Base-by-base conservation (phyloP, 2,888 invertebrate species). In the Coelopa pilipes region DNA sequence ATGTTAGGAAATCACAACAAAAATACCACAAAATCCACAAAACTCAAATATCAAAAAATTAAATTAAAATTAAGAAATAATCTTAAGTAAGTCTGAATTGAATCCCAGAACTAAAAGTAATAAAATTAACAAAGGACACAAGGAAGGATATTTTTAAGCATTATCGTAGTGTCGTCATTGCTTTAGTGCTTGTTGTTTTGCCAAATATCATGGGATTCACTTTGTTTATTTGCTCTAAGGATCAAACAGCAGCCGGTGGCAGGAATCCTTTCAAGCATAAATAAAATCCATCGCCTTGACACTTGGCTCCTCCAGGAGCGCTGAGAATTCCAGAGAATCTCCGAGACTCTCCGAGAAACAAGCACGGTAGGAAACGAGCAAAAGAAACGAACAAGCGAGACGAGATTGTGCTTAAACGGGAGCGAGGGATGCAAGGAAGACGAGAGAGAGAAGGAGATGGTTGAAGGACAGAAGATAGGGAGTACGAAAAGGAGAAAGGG, bases 141-240 rank as follows among this genome's bases (percentile, higher is more conserved):
- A n/a, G n/a, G n/a, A n/a, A n/a, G n/a, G n/a, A 34, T 34, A 34
- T 34, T 34, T 34, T 34, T 34, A 34, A 34, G 7, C n/a, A n/a
- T n/a, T n/a, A n/a, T n/a, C n/a, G n/a, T n/a, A n/a, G n/a, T n/a
- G n/a, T n/a, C n/a, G n/a, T n/a, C n/a, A n/a, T 55, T 55, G 55
- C 55, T 15, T 3, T 55, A 13, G 5, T 55, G 55, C 12, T 55
- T 55, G 12, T 57, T 57, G 57, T 21, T 34, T 34, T 34, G n/a
- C n/a, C n/a, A n/a, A n/a, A n/a, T 34, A 34, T 34, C 2, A 34
- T 34, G n/a, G n/a, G n/a, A n/a, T 34, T 34, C 7, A 2, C 34
- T 34, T n/a, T 57, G 57, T 57, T 57, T 57, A 57, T 57, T 57
- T 57, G 21, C 63, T 46, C 63, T n/a, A 63, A 63, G 45, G 63